These are phyloP conservation scores for Busseola fusca DNA, from an alignment of 2,888 invertebrate species.

Conservation along the genomic window DNA sequence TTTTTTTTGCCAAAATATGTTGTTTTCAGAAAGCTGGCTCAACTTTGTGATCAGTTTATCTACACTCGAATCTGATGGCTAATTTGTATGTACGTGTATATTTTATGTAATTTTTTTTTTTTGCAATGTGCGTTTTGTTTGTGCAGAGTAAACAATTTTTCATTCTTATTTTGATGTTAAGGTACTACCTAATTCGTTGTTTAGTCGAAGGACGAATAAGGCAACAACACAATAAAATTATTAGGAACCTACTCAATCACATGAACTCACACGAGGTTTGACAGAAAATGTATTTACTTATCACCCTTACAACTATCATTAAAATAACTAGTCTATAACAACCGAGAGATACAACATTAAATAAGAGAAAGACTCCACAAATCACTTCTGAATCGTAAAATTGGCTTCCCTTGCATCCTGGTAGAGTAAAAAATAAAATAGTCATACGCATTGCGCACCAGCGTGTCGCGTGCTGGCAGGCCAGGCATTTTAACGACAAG, in stretches of 20 bases:
- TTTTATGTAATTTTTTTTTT: neutral
- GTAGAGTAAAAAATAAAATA: slow-evolving; percentile 29
- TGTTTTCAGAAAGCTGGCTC: neutral
- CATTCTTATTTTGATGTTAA: neutral
- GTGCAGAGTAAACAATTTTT: neutral
- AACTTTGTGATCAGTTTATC: neutral
- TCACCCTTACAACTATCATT: too few relatives aligned
- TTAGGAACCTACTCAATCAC: neutral
- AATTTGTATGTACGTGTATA: neutral
- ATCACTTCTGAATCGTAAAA: slow-evolving; percentile 36
- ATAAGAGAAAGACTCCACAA: slow-evolving; percentile 15
- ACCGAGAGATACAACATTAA: neutral
- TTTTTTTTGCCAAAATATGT: too few relatives aligned
- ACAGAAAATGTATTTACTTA: neutral
- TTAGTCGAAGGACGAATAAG: neutral
- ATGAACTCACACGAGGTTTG: neutral
- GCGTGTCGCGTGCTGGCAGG: slow-evolving; percentile 39
- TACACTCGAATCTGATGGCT: neutral
- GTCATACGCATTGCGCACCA: slow-evolving; percentile 56
- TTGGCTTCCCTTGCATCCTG: slow-evolving; percentile 24
- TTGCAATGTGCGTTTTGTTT: neutral
- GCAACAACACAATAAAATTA: neutral
- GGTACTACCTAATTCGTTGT: too few relatives aligned
- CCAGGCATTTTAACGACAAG: slow-evolving; percentile 25
- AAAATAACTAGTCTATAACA: neutral